These are phyloP conservation scores for Daboia siamensis DNA, from an alignment of 2,113 vertebrate species.

Conservation along the genomic window DNA sequence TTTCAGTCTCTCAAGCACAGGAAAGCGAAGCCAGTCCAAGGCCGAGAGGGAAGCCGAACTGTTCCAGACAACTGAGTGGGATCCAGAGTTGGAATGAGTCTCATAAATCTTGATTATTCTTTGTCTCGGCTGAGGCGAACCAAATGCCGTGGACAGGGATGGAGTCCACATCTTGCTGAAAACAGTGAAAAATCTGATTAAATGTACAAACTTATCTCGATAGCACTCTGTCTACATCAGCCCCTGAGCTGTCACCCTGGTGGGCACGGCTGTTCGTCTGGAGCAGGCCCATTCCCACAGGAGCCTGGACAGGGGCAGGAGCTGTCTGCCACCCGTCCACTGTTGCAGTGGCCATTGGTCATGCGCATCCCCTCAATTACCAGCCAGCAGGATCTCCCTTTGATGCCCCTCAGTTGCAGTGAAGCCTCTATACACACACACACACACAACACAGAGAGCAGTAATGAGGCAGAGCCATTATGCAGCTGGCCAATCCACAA, in stretches of 20 bases:
- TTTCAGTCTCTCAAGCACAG: slow-evolving; percentile 44
- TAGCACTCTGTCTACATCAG: slow-evolving; percentile 59
- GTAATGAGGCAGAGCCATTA: slow-evolving; percentile 61
- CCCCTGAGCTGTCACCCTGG: slow-evolving; percentile 50
- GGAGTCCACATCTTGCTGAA: slow-evolving; percentile 69
- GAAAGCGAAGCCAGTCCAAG: slow-evolving; percentile 46
- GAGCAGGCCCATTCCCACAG: neutral
- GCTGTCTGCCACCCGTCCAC: neutral
- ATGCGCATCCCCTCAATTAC: slow-evolving; percentile 69
- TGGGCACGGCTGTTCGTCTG: neutral
- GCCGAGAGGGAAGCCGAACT: slow-evolving; percentile 35
- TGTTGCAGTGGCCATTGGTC: slow-evolving; percentile 58
- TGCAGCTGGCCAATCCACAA: slow-evolving; percentile 70
- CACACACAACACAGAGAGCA: neutral
- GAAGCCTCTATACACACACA: slow-evolving; percentile 26
- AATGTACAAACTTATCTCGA: slow-evolving; percentile 74
- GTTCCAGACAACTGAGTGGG: slow-evolving; percentile 42
- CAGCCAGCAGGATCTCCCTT: slow-evolving; percentile 55
- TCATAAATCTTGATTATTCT: slow-evolving; percentile 78
- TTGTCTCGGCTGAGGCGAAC: slow-evolving; percentile 73
- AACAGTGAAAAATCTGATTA: slow-evolving; percentile 71
- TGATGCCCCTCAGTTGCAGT: slow-evolving; percentile 64
- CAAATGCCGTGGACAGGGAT: slow-evolving; percentile 65
- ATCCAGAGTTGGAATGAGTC: slow-evolving; percentile 64
- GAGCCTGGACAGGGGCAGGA: neutral